phyloP scores from a whole-genome alignment of 2,797 vertebrate genomes.

The Galagoides demidoff region DNA sequence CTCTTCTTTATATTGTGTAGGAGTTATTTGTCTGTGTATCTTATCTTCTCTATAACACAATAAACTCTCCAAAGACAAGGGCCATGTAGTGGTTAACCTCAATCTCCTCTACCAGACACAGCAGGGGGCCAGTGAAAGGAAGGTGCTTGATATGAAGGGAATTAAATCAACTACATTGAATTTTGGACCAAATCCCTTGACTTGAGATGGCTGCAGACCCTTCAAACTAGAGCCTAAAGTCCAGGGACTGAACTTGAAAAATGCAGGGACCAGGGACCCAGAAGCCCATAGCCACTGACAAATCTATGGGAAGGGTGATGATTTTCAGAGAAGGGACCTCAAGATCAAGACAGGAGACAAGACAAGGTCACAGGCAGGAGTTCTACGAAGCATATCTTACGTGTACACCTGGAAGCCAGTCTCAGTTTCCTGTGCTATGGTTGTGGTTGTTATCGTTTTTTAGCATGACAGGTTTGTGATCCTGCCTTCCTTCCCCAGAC shows the following conservation, averaged over 20 bases:
- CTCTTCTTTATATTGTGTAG: neutral
- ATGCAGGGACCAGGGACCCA: neutral
- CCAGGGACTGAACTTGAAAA: neutral
- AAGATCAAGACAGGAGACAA: neutral
- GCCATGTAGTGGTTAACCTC: neutral
- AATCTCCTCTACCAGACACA: neutral
- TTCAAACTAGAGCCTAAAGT: neutral
- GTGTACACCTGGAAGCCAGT: neutral
- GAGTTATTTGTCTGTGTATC: neutral
- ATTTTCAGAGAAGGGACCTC: neutral
- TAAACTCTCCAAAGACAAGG: neutral
- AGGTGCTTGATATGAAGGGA: neutral
- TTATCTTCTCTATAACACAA: neutral
- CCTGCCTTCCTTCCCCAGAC: neutral
- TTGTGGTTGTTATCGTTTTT: neutral
- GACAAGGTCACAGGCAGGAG: neutral
- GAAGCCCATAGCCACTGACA: neutral
- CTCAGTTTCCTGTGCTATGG: neutral
- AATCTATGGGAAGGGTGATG: neutral
- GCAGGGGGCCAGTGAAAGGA: neutral
- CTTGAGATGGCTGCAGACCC: neutral
- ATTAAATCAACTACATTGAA: neutral
- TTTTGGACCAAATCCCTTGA: constrained; percentile 6
- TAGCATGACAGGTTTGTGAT: neutral
- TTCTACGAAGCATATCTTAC: neutral